Percentiles rank a stretch among this genome's conserved stretches.
Conservation (phyloP, 2,888 invertebrate species). For the Machimus atricapillus region DNA sequence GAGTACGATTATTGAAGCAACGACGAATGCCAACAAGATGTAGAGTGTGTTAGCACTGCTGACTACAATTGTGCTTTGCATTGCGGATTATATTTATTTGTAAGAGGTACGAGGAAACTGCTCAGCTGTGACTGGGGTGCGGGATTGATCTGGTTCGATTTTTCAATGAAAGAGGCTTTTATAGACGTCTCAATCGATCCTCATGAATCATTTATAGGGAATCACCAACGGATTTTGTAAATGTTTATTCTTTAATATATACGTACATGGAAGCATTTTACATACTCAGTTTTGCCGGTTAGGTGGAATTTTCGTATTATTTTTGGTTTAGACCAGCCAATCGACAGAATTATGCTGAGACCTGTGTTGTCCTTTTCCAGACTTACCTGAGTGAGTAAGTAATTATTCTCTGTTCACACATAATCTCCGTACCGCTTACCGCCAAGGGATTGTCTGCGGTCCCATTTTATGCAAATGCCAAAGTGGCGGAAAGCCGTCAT, state of each 20-base stretch:
- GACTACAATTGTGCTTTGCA: slow-evolving; percentile 45
- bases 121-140: slow-evolving; percentile 7
- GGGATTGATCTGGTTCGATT: slow-evolving; percentile 41
- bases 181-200: slow-evolving; percentile 33
- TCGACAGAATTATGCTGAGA: not conserved
- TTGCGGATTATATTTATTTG: slow-evolving; percentile 1
- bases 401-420: not conserved
- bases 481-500: slow-evolving; percentile 15
- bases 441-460: not conserved
- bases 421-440: not conserved
- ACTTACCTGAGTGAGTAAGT: not conserved
- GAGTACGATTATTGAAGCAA: slow-evolving; percentile 46
- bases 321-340: not conserved
- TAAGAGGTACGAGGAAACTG: slow-evolving; percentile 8
- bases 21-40: slow-evolving; percentile 47
- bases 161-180: slow-evolving; percentile 38
- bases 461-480: not conserved
- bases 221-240: slow-evolving; percentile 27
- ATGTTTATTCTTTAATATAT: slow-evolving; percentile 4
- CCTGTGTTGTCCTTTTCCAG: not conserved
- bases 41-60: slow-evolving; percentile 49
- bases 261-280: slow-evolving; percentile 10
- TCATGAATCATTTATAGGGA: slow-evolving; percentile 44
- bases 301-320: slow-evolving; percentile 27
- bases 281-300: slow-evolving; percentile 12